These are phyloP conservation scores for Misgurnus mizolepis DNA, from an alignment of 2,113 vertebrate species.

Conservation along the genomic window DNA sequence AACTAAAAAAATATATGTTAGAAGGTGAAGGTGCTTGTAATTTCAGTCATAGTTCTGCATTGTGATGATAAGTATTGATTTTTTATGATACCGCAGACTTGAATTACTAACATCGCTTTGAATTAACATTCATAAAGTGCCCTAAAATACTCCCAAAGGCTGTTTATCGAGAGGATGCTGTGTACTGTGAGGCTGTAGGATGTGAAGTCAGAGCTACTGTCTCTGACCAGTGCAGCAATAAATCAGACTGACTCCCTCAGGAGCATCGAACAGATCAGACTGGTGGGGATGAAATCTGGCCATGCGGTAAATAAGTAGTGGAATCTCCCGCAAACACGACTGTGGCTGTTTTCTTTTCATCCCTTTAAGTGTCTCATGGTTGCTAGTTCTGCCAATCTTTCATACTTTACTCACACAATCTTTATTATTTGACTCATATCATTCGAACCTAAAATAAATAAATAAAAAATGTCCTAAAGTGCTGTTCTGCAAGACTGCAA, in stretches of 20 bases:
- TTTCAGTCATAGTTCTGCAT: slow-evolving; percentile 28
- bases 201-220: slow-evolving; percentile 1
- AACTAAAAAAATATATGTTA: neutral
- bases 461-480: neutral
- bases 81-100: slow-evolving; percentile 15
- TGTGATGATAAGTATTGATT: slow-evolving; percentile 38
- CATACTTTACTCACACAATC: neutral
- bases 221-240: slow-evolving; percentile 13
- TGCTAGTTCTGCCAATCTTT: slow-evolving; percentile 8
- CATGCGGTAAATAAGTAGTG: slow-evolving; percentile 10
- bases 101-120: neutral
- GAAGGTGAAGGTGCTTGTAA: neutral
- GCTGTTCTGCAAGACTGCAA: neutral
- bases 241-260: slow-evolving; percentile 9
- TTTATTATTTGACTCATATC: neutral
- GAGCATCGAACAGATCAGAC: neutral
- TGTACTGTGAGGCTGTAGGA: slow-evolving; percentile 1
- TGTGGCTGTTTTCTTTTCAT: neutral
- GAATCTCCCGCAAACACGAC: neutral
- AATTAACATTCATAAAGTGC: slow-evolving; percentile 7
- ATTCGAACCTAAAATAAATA: neutral
- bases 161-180: neutral
- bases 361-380: neutral
- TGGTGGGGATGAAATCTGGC: neutral
- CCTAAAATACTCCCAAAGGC: slow-evolving; percentile 3